Evolutionary conservation across 2,888 invertebrate species (phyloP).

Genomic region (Empis stercorea): DNA sequence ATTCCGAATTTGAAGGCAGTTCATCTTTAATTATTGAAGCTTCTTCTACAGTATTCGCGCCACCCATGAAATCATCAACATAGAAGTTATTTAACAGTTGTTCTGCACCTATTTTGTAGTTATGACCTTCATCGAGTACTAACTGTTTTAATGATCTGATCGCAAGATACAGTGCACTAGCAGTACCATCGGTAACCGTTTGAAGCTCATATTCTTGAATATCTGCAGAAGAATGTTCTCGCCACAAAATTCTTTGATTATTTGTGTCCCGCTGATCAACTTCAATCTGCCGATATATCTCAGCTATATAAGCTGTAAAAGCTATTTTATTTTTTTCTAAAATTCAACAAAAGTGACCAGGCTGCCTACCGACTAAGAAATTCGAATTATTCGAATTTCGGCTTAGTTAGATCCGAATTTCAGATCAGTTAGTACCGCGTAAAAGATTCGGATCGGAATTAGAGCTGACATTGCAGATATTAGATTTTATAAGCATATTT

Average conservation of each 20-base stretch:
- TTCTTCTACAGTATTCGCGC: background rate
- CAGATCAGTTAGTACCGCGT: no score
- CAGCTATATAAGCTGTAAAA: background rate
- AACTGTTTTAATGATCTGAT: slow-evolving; percentile 6
- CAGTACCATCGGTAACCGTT: slow-evolving; percentile 4
- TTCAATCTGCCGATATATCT: slow-evolving; percentile 6
- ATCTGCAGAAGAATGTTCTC: background rate
- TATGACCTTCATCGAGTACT: slow-evolving; percentile 11
- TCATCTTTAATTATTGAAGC: no score
- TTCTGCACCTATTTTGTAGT: background rate
- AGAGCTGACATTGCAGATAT: no score
- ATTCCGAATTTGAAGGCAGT: no score
- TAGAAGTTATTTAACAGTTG: background rate
- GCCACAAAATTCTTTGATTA: slow-evolving; percentile 5
- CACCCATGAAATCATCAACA: background rate
- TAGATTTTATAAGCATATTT: no score
- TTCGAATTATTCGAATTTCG: no score
- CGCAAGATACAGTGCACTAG: slow-evolving; percentile 3
- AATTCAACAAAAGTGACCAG: background rate
- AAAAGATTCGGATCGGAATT: no score
- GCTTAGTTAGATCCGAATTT: no score
- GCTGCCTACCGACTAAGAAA: no score
- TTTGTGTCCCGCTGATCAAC: background rate
- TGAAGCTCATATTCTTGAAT: slow-evolving; percentile 1
- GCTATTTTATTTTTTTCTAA: background rate